phyloP scores from a whole-genome alignment of 2,113 vertebrate genomes.

The Apistogramma diplotaenia region DNA sequence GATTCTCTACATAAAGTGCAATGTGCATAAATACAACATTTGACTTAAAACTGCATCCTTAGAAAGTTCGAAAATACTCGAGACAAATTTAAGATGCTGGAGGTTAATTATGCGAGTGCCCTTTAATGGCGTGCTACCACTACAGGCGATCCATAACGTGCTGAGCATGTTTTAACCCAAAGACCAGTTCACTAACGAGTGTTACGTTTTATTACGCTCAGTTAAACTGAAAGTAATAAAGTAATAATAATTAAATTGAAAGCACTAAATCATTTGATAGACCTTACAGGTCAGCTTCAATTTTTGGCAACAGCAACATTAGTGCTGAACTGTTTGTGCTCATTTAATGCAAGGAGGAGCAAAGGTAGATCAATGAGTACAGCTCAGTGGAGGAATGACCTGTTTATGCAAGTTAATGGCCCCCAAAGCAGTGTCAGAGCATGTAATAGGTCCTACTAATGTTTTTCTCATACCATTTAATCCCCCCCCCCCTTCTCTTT shows the following conservation, averaged over 20 bases:
- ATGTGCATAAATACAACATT: background rate
- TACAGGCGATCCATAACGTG: background rate
- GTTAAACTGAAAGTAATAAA: background rate
- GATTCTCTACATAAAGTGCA: background rate
- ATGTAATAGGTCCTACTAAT: slow-evolving; percentile 55
- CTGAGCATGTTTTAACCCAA: background rate
- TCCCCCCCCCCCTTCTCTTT: background rate
- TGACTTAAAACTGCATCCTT: background rate
- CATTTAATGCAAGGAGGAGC: slow-evolving; percentile 1
- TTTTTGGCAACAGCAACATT: slow-evolving; percentile 1
- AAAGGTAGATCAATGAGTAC: slow-evolving; percentile 43
- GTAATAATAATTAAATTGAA: background rate
- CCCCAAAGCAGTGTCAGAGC: slow-evolving; percentile 39
- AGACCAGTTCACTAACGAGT: background rate
- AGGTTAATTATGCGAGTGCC: background rate
- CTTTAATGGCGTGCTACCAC: background rate
- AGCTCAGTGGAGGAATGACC: slow-evolving; percentile 43
- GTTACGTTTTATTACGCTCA: no score
- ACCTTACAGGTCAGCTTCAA: background rate
- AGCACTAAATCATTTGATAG: background rate
- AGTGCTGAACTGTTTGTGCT: background rate
- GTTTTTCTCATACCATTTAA: slow-evolving; percentile 38
- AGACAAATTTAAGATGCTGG: background rate
- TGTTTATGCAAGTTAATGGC: slow-evolving; percentile 65
- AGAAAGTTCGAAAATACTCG: background rate